phyloP scores from a whole-genome alignment of 2,888 invertebrate genomes.

The Meandrusa payeni region DNA sequence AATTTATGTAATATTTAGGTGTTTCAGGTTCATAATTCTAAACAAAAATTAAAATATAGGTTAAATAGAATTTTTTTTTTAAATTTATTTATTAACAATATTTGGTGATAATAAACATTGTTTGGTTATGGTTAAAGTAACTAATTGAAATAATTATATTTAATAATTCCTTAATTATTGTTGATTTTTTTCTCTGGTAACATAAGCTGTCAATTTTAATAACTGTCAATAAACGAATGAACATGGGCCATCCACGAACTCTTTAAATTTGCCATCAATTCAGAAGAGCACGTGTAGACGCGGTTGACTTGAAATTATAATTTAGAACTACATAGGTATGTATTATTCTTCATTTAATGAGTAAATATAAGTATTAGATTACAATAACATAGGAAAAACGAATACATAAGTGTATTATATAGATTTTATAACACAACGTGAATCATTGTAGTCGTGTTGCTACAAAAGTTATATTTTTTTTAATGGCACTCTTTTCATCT shows the following conservation, averaged over 20 bases:
- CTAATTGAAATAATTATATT: too few species aligned
- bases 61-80: too few species aligned
- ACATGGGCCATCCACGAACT: slow-evolving; percentile 13
- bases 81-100: too few species aligned
- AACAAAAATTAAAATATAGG: too few species aligned
- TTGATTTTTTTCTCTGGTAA: too few species aligned
- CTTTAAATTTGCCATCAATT: slow-evolving; percentile 53
- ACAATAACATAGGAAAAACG: too few species aligned
- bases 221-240: slow-evolving; percentile 17
- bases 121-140: too few species aligned
- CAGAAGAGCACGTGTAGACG: slow-evolving; percentile 75
- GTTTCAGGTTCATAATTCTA: too few species aligned
- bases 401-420: background rate
- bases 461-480: background rate
- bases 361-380: too few species aligned
- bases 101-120: too few species aligned
- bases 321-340: slow-evolving; percentile 29
- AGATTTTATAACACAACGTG: background rate
- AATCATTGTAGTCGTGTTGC: slow-evolving; percentile 14
- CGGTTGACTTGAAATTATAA: slow-evolving; percentile 59
- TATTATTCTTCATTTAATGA: background rate
- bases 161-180: too few species aligned
- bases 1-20: too few species aligned
- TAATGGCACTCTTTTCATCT: background rate
- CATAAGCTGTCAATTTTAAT: slow-evolving; percentile 26